Conservation (phyloP, 2,888 invertebrate species). For the Vannuccia rotundouncinata region DNA sequence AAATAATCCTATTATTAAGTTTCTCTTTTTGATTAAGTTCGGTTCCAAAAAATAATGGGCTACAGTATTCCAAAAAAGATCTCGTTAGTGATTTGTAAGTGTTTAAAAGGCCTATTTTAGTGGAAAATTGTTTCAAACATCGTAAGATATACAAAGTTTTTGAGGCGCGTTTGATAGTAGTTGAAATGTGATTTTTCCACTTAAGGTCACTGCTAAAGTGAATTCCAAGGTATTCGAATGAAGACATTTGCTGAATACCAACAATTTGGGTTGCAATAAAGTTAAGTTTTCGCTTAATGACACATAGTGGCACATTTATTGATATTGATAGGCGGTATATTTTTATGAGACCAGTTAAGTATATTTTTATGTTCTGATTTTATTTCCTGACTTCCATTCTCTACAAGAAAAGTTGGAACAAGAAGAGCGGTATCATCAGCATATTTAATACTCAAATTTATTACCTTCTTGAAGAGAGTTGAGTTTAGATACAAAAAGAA, state of each 20-base stretch:
- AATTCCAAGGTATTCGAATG: conserved; percentile 12
- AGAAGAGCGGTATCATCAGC: neutral
- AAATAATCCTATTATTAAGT: conserved; percentile 20
- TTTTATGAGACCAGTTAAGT: conserved; percentile 15
- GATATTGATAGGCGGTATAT: conserved; percentile 9
- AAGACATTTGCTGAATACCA: conserved; percentile 1
- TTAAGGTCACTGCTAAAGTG: conserved; percentile 20
- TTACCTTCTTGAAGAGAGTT: too few species aligned
- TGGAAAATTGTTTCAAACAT: neutral
- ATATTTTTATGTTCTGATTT: conserved; percentile 9
- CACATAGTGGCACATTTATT: neutral
- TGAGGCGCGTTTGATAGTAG: neutral
- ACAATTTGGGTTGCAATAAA: conserved; percentile 20
- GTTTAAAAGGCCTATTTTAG: conserved; percentile 10
- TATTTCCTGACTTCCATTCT: conserved; percentile 13
- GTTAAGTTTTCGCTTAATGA: neutral
- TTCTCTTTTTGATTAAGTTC: conserved; percentile 21
- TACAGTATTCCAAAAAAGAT: conserved; percentile 20
- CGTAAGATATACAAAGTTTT: conserved; percentile 5
- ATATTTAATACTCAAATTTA: too few species aligned
- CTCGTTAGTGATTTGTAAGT: conserved; percentile 2
- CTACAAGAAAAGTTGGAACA: neutral
- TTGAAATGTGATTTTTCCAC: conserved; percentile 14
- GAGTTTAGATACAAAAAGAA: too few species aligned
- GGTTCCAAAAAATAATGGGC: neutral